Evolutionary conservation across 2,113 vertebrate genomes (phyloP), one percentile per base, ranked within the genome.

Genomic region (Hippocampus abdominalis): DNA sequence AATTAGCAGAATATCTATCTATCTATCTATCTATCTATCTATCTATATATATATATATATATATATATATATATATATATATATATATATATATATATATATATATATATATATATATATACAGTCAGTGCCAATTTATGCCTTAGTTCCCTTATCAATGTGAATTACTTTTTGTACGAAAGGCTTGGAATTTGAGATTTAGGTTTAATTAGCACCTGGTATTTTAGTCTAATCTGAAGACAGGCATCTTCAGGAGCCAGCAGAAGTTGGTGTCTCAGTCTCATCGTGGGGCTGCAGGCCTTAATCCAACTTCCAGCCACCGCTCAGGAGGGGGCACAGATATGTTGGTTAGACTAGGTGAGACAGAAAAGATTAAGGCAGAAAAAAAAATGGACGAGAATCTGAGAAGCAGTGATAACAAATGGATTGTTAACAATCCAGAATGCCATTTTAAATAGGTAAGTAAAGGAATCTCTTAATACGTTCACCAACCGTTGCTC

Each of bases 241-340:
- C 78, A 77, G 77, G 80, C 76, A 57, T 86, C 76, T 87, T 71
- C 40, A 68, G 75, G 78, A 85, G 83, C 70, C 84, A 83, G 78
- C 51, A 60, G 76, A 66, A 76, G 66, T 66, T 84, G 64, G 68
- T 69, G 72, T 88, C 81, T 86, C 78, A 53, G 54, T 76, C 77
- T 84, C 77, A 79, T 78, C 84, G 80, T 88, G 85, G 78, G 80
- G 75, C 68, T 89, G 78, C 48, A 74, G 75, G 84, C 84, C 81
- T 83, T 91, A 90, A 91, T 88, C 90, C 84, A 85, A 71, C 44
- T 67, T 87, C 85, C 88, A 87, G 86, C 77, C 86, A 77, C 84
- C 48, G 74, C 89, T 77, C 84, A 62, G 86, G 81, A 84, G 85
- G 89, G 85, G 84, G 81, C 79, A 84, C 78, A 87, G 88, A 90